A percentile compares a stretch with the other conserved stretches of the same genome.
phyloP scores from a whole-genome alignment of 2,888 invertebrate genomes.

The Dinocampus coccinellae region DNA sequence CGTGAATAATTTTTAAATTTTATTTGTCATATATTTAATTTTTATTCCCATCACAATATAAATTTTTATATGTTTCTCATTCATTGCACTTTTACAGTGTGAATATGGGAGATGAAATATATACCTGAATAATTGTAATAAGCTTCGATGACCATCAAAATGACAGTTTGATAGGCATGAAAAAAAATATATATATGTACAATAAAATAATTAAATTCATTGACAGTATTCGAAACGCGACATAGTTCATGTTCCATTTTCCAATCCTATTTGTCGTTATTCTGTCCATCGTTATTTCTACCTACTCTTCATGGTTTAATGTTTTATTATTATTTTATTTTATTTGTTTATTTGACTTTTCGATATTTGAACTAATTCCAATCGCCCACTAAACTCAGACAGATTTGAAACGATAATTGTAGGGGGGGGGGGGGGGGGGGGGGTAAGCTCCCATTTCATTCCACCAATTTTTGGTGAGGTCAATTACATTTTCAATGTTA shows the following conservation, averaged over 20 bases:
- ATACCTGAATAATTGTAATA: neutral
- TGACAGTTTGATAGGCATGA: neutral
- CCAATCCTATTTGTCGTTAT: conserved; percentile 35
- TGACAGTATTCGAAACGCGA: conserved; percentile 22
- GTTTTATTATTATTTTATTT: neutral
- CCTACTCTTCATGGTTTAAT: conserved; percentile 1
- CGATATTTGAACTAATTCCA: conserved; percentile 32
- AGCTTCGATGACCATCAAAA: neutral
- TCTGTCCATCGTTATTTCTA: conserved; percentile 18
- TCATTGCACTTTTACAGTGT: neutral
- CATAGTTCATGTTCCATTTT: conserved; percentile 32
- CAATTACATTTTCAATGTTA: conserved; percentile 50
- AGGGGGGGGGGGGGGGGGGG: too few species aligned
- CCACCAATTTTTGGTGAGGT: conserved; percentile 41
- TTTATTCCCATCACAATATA: too few species aligned
- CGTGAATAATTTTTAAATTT: too few species aligned
- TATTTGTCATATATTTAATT: too few species aligned
- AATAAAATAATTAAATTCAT: conserved; percentile 5
- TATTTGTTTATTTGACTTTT: conserved; percentile 17
- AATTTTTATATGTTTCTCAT: neutral
- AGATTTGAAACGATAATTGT: conserved; percentile 41
- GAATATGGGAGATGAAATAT: neutral
- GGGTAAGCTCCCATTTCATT: conserved; percentile 45
- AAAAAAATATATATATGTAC: too few species aligned
- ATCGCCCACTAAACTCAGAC: conserved; percentile 22